Conservation (phyloP, 2,888 invertebrate species). For the Sepiola atlantica region DNA sequence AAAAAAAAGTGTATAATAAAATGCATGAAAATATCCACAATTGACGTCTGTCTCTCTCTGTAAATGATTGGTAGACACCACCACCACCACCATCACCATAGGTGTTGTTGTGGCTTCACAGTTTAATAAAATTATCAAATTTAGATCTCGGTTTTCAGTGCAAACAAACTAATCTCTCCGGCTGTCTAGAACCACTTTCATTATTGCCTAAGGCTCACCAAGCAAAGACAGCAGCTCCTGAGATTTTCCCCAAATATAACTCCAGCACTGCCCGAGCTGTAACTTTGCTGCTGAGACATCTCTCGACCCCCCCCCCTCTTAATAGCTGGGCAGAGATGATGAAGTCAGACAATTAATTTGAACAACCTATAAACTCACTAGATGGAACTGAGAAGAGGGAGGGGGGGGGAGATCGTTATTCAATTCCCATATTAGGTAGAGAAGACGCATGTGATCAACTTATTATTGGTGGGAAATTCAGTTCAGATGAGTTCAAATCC, state of each 20-base stretch:
- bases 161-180: constrained; percentile 11
- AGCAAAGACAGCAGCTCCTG: not conserved
- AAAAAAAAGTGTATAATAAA: not conserved
- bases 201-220: not conserved
- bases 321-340: not conserved
- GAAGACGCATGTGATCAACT: too few species aligned
- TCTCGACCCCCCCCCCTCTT: not conserved
- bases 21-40: not conserved
- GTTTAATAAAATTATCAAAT: constrained; percentile 1
- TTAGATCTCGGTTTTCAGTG: not conserved
- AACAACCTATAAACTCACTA: not conserved
- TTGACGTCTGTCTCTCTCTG: not conserved
- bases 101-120: not conserved
- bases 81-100: not conserved
- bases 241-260: not conserved
- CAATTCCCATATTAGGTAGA: not conserved
- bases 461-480: too few species aligned
- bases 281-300: not conserved
- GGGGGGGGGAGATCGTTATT: not conserved
- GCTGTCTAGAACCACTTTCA: not conserved
- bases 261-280: not conserved
- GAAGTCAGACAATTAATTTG: not conserved
- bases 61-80: not conserved
- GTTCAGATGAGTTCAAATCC: too few species aligned
- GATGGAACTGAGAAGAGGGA: not conserved